phyloP scores from a whole-genome alignment of 2,888 invertebrate species.

The Laspeyria flexula region DNA sequence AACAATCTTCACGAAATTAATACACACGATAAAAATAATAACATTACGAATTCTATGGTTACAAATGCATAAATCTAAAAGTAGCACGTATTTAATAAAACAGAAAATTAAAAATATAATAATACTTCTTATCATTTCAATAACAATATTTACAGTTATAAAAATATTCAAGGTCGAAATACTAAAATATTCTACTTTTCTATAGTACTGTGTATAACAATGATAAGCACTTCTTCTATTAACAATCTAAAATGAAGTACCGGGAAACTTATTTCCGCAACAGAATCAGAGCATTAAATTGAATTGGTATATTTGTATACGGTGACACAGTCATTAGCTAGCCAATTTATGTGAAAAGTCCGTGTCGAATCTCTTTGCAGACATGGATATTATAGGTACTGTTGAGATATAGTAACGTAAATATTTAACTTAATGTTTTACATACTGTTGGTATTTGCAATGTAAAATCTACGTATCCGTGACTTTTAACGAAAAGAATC shows the following conservation, averaged over 20 bases:
- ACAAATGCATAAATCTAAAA: too few species aligned
- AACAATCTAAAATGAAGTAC: slow-evolving; percentile 9
- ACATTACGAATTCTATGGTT: too few species aligned
- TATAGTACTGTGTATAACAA: neutral
- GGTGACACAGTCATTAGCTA: slow-evolving; percentile 35
- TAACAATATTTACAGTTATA: too few species aligned
- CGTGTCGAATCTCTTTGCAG: slow-evolving; percentile 35
- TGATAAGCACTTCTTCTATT: slow-evolving; percentile 5
- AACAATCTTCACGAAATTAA: too few species aligned
- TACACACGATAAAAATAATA: too few species aligned
- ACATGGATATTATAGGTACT: neutral
- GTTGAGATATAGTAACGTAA: slow-evolving; percentile 10
- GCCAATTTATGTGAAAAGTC: slow-evolving; percentile 47
- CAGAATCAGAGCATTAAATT: slow-evolving; percentile 65
- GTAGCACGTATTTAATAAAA: too few species aligned
- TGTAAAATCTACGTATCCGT: slow-evolving; percentile 29
- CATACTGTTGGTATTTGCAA: slow-evolving; percentile 14
- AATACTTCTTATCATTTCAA: too few species aligned
- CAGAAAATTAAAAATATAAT: too few species aligned
- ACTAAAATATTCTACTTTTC: too few species aligned
- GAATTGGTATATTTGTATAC: slow-evolving; percentile 42
- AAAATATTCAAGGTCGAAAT: too few species aligned
- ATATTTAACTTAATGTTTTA: slow-evolving; percentile 6
- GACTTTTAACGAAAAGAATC: slow-evolving; percentile 51
- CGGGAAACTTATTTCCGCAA: slow-evolving; percentile 56